Conservation (phyloP, 2,888 invertebrate genomes). For the Apeira syringaria region DNA sequence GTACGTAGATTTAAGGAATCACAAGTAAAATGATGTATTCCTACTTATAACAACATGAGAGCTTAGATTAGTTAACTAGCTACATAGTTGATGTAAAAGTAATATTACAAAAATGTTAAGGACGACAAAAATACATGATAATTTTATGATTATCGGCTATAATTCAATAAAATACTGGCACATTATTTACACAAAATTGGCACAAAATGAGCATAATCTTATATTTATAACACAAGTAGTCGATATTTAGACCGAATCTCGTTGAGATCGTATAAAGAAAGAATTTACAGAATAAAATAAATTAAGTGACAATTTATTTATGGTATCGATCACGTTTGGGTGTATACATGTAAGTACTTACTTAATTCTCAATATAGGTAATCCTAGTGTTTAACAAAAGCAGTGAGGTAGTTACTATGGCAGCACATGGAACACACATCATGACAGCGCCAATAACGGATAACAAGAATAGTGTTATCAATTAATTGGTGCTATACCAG, state of each 20-base stretch:
- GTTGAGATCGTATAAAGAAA: slow-evolving; percentile 22
- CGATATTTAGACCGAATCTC: slow-evolving; percentile 41
- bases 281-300: background rate
- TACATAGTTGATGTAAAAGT: background rate
- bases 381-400: too few relatives aligned
- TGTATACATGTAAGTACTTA: too few relatives aligned
- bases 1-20: background rate
- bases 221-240: slow-evolving; percentile 17
- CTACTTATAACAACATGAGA: background rate
- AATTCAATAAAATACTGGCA: slow-evolving; percentile 41
- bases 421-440: too few relatives aligned
- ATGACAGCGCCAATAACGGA: too few relatives aligned
- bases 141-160: slow-evolving; percentile 4
- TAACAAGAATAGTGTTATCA: too few relatives aligned
- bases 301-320: background rate
- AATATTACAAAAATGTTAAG: slow-evolving; percentile 16
- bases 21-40: too few relatives aligned
- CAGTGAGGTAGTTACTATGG: too few relatives aligned
- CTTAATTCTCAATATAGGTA: too few relatives aligned
- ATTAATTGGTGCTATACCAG: too few relatives aligned
- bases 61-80: too few relatives aligned
- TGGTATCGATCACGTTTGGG: background rate
- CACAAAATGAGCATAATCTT: slow-evolving; percentile 45
- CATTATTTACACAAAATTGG: slow-evolving; percentile 48
- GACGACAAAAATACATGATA: slow-evolving; percentile 14